Evolutionary conservation across 2,888 invertebrate genomes (phyloP).

Genomic region (Atrina japonica): DNA sequence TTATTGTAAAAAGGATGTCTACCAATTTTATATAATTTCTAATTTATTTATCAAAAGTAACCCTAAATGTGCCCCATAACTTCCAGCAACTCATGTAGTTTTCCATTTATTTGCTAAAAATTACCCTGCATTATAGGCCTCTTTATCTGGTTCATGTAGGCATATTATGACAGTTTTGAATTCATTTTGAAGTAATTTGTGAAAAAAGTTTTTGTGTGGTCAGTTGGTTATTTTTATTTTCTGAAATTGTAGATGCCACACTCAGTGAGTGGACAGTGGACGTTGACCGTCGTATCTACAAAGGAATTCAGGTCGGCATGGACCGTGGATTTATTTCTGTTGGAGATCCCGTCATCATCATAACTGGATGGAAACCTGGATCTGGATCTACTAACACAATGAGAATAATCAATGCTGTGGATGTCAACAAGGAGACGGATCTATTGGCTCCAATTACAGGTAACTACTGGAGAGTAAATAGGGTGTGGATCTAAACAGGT

Average conservation of each 20-base stretch:
- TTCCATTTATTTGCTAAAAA: too few relatives aligned
- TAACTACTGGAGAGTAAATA: background rate
- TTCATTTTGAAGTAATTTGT: too few relatives aligned
- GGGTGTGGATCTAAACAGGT: background rate
- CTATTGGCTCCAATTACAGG: constrained; percentile 67
- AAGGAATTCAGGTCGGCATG: constrained; percentile 86
- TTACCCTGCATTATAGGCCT: too few relatives aligned
- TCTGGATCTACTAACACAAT: constrained; percentile 98
- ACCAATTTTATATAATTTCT: too few relatives aligned
- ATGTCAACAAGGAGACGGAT: constrained; percentile 56
- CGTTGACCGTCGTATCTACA: constrained; percentile 79
- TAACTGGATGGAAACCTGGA: constrained; percentile 98
- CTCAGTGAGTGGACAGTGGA: constrained; percentile 79
- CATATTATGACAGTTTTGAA: too few relatives aligned
- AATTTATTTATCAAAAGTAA: too few relatives aligned
- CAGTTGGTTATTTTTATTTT: constrained; percentile 12
- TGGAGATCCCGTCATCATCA: constrained; percentile 93
- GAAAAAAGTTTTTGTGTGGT: too few relatives aligned
- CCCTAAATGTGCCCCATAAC: too few relatives aligned
- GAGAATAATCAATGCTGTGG: constrained; percentile 86
- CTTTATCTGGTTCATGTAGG: too few relatives aligned
- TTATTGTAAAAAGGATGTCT: too few relatives aligned
- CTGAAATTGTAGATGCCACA: constrained; percentile 57
- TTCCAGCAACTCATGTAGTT: too few relatives aligned
- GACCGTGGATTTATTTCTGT: constrained; percentile 90